Evolutionary conservation across 2,113 vertebrate species (phyloP).

Genomic region (Archilochus colubris): DNA sequence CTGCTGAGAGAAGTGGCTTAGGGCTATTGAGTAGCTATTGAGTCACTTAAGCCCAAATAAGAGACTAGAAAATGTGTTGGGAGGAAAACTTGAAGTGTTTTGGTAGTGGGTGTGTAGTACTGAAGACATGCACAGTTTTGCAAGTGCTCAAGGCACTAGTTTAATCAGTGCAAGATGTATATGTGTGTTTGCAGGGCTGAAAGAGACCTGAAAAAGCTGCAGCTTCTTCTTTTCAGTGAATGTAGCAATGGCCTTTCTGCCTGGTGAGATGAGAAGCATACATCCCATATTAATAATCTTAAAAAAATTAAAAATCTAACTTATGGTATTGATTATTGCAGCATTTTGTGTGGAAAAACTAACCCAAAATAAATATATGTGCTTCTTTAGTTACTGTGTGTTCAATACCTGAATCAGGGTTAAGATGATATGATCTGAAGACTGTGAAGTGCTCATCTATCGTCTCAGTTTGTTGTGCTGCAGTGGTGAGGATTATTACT

Average conservation of each 20-base stretch:
- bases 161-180: neutral
- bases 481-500: neutral
- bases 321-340: neutral
- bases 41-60: neutral
- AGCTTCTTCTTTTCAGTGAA: neutral
- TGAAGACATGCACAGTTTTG: neutral
- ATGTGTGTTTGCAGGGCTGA: neutral
- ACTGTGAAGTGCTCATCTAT: neutral
- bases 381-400: neutral
- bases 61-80: neutral
- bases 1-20: neutral
- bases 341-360: neutral
- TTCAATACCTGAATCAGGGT: neutral
- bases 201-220: neutral
- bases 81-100: neutral
- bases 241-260: neutral
- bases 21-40: neutral
- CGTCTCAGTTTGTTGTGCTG: neutral
- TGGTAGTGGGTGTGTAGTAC: neutral
- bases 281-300: neutral
- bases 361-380: neutral
- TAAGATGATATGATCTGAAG: neutral
- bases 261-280: neutral
- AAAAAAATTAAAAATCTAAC: neutral
- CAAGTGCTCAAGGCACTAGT: neutral